These are phyloP conservation scores for Eumaeus atala DNA, from an alignment of 1,140 invertebrate genomes.

Conservation along the genomic window DNA sequence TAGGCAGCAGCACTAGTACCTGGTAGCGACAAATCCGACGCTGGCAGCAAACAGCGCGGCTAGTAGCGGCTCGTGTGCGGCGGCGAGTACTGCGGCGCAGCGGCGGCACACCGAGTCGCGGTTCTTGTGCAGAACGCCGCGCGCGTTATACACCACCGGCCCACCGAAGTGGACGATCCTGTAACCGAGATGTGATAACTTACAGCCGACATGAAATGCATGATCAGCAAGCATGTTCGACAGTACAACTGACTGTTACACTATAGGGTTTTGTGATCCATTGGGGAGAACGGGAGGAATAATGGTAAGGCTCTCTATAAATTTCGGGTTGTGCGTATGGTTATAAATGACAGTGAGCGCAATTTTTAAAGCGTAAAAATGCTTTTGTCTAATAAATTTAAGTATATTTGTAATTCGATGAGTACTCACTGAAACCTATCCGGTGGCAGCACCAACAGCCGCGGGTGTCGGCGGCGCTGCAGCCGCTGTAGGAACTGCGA, in stretches of 20 bases:
- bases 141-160: conserved; percentile 49
- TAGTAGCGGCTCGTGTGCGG: conserved; percentile 47
- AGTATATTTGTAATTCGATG: background rate
- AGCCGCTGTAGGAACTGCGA: conserved; percentile 83
- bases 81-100: conserved; percentile 34
- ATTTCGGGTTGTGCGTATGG: too few species aligned
- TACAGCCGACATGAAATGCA: background rate
- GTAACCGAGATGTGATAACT: conserved; percentile 2
- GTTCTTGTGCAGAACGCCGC: conserved; percentile 45
- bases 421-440: conserved; percentile 49
- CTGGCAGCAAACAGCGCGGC: conserved; percentile 44
- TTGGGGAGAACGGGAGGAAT: too few species aligned
- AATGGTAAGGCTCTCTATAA: too few species aligned
- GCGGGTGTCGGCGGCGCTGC: conserved; percentile 79
- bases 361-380: too few species aligned
- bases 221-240: too few species aligned
- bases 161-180: conserved; percentile 59
- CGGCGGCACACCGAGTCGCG: conserved; percentile 48
- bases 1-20: background rate
- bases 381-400: too few species aligned
- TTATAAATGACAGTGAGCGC: too few species aligned
- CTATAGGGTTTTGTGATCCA: too few species aligned
- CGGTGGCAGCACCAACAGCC: conserved; percentile 72
- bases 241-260: too few species aligned
- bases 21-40: conserved; percentile 14